Conservation (phyloP, 2,113 vertebrate genomes). For the Cyanistes caeruleus region DNA sequence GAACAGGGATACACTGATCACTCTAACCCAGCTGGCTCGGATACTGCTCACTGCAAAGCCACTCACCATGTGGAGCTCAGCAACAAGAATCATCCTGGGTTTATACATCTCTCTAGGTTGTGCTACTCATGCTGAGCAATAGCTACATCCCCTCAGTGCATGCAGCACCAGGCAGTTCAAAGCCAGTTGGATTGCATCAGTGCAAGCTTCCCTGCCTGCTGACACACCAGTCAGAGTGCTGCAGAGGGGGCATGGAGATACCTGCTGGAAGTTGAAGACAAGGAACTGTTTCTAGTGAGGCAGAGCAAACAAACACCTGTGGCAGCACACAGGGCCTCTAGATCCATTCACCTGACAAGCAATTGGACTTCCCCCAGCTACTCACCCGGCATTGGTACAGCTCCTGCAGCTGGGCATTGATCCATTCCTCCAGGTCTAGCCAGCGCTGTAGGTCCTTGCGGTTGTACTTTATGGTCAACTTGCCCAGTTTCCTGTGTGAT, state of each 20-base stretch:
- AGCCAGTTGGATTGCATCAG: not conserved
- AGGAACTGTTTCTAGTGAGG: not conserved
- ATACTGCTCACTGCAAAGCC: not conserved
- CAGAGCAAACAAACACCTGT: not conserved
- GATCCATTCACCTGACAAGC: not conserved
- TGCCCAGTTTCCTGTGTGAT: constrained; percentile 82
- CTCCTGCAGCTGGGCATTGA: constrained; percentile 88
- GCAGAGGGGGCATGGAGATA: not conserved
- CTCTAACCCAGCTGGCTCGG: not conserved
- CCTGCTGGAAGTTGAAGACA: not conserved
- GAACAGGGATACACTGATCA: not conserved
- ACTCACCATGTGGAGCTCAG: not conserved
- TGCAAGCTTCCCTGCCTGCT: not conserved
- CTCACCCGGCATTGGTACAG: constrained; percentile 91
- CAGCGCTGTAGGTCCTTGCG: constrained; percentile 92
- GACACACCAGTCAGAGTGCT: not conserved
- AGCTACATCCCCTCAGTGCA: not conserved
- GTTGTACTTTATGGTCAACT: constrained; percentile 95
- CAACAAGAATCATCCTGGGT: not conserved
- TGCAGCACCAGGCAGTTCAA: not conserved
- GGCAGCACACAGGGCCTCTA: not conserved
- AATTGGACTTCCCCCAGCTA: not conserved
- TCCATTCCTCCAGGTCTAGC: constrained; percentile 95
- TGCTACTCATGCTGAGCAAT: not conserved
- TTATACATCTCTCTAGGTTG: not conserved